Percentiles rank a stretch among this genome's conserved stretches.
phyloP scores from a whole-genome alignment of 2,888 invertebrate genomes.

The Bellardia bayeri region DNA sequence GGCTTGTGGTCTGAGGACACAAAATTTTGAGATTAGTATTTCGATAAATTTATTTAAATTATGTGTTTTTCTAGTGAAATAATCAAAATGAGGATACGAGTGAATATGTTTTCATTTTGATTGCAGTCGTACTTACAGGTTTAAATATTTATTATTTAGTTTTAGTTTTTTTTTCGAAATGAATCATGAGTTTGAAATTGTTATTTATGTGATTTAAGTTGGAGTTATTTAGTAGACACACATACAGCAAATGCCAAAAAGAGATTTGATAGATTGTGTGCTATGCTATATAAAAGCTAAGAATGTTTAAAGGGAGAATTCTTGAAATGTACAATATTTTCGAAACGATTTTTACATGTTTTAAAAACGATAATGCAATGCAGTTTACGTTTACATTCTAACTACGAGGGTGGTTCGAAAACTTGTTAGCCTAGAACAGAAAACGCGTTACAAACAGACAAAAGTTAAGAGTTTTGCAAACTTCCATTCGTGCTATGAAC shows the following conservation, averaged over 20 bases:
- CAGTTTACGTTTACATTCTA: no score
- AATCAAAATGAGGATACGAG: conserved; percentile 48
- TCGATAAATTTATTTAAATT: conserved; percentile 64
- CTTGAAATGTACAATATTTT: neutral
- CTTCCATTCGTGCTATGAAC: no score
- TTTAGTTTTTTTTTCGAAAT: conserved; percentile 16
- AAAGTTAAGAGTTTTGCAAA: no score
- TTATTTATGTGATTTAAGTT: neutral
- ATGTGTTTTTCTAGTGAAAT: conserved; percentile 41
- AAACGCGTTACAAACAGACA: no score
- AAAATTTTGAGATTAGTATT: conserved; percentile 44
- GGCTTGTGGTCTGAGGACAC: conserved; percentile 24
- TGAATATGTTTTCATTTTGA: conserved; percentile 4
- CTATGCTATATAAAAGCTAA: neutral
- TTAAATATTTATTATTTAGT: neutral
- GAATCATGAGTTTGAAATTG: conserved; percentile 41
- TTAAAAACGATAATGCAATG: no score
- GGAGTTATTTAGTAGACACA: neutral
- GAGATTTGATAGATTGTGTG: conserved; percentile 14
- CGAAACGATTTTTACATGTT: no score
- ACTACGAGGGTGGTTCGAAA: no score
- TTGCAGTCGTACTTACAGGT: conserved; percentile 5
- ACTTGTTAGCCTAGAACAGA: no score
- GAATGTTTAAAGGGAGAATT: neutral
- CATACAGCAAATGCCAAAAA: neutral